These are phyloP conservation scores for Otolemur crassicaudatus DNA, from an alignment of 2,797 vertebrate species.

Conservation along the genomic window DNA sequence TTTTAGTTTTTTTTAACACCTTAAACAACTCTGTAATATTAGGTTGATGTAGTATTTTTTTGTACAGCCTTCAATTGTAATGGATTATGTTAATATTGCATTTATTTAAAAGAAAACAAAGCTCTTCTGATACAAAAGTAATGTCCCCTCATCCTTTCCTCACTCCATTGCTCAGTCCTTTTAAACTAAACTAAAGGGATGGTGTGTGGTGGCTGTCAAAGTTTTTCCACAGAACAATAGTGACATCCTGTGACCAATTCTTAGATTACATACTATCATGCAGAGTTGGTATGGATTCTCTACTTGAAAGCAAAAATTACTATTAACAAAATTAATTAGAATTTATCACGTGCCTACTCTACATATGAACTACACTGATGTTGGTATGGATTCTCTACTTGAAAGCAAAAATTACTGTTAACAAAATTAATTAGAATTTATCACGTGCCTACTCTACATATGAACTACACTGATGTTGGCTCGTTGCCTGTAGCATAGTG, in stretches of 20 bases:
- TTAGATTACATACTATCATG: neutral
- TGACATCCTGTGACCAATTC: conserved; percentile 73
- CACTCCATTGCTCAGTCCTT: neutral
- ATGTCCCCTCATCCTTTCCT: neutral
- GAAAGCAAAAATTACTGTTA: conserved; percentile 2
- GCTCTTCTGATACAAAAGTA: neutral
- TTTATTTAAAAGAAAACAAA: neutral
- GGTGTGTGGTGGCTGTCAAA: neutral
- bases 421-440: neutral
- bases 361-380: neutral
- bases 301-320: neutral
- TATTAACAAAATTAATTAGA: neutral
- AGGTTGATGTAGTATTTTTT: neutral
- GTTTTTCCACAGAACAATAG: conserved; percentile 45
- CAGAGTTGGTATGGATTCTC: neutral
- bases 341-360: neutral
- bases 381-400: neutral
- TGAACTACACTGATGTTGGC: neutral
- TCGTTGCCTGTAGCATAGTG: no score
- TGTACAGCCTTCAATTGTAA: neutral
- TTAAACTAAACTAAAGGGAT: neutral
- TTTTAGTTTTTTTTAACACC: neutral
- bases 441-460: neutral
- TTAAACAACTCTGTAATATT: neutral
- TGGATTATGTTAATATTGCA: neutral